phyloP scores from a whole-genome alignment of 2,888 invertebrate genomes.

The Dryocosmus kuriphilus region DNA sequence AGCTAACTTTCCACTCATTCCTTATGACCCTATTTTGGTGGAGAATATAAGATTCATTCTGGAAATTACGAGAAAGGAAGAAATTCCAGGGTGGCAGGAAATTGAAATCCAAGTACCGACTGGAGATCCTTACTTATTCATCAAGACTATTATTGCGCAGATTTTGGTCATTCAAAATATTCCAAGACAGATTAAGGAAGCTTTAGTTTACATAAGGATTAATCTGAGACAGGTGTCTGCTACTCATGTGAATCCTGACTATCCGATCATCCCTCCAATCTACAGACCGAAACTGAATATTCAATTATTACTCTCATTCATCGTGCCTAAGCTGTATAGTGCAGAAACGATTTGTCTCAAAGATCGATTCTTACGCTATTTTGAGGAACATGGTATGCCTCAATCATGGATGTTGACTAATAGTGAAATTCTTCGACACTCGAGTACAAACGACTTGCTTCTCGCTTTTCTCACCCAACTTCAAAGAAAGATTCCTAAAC shows the following conservation, averaged over 20 bases:
- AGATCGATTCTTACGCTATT: constrained; percentile 43
- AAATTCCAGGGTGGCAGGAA: constrained; percentile 52
- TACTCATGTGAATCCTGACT: constrained; percentile 32
- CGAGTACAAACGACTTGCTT: constrained; percentile 51
- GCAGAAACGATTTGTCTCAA: constrained; percentile 47
- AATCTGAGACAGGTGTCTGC: constrained; percentile 45
- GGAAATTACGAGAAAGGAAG: constrained; percentile 40
- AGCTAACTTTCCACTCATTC: constrained; percentile 53
- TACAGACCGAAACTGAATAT: constrained; percentile 47
- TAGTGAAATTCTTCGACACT: constrained; percentile 52
- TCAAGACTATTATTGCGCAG: constrained; percentile 43
- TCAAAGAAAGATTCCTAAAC: constrained; percentile 41
- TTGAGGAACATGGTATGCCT: constrained; percentile 27
- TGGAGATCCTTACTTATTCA: constrained; percentile 48
- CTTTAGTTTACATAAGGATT: constrained; percentile 52
- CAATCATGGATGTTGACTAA: constrained; percentile 42
- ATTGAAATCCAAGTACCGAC: neutral
- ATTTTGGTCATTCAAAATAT: constrained; percentile 43
- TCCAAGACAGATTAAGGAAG: constrained; percentile 44
- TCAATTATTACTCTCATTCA: constrained; percentile 45
- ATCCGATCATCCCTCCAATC: constrained; percentile 40
- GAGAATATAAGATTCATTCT: constrained; percentile 57
- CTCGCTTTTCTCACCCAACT: constrained; percentile 55
- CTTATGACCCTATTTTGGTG: constrained; percentile 55
- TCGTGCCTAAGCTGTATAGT: constrained; percentile 46